phyloP scores from a whole-genome alignment of 2,797 vertebrate species.

The Diplodus sargus region DNA sequence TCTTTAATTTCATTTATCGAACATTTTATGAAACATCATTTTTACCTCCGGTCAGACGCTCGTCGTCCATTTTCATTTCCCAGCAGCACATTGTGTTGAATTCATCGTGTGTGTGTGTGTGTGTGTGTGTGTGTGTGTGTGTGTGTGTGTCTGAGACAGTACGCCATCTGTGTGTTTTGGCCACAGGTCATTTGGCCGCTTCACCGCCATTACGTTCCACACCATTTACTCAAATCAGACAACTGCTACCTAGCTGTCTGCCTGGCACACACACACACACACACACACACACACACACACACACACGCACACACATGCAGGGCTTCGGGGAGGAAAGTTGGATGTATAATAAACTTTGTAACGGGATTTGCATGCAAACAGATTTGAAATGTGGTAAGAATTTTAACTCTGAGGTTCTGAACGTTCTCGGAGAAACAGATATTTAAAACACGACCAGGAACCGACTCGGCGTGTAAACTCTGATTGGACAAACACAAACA shows the following conservation, averaged over 20 bases:
- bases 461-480: no score
- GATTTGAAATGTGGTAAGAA: conserved; percentile 1
- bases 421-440: neutral
- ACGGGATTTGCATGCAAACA: conserved; percentile 21
- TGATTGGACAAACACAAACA: neutral
- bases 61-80: neutral
- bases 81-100: neutral
- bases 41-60: neutral
- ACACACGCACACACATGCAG: neutral
- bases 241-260: conserved; percentile 44
- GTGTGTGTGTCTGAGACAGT: conserved; percentile 7
- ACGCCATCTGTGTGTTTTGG: conserved; percentile 63
- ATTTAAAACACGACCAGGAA: no score
- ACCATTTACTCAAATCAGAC: conserved; percentile 68
- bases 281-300: conserved; percentile 22
- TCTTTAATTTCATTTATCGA: neutral
- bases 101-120: neutral
- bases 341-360: conserved; percentile 27
- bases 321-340: conserved; percentile 24
- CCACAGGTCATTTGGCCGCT: conserved; percentile 69
- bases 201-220: conserved; percentile 47
- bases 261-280: conserved; percentile 13
- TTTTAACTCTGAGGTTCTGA: neutral
- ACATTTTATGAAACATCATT: neutral
- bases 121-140: conserved; percentile 9